phyloP scores from a whole-genome alignment of 2,797 vertebrate genomes.

The Ceyx erithaca region DNA sequence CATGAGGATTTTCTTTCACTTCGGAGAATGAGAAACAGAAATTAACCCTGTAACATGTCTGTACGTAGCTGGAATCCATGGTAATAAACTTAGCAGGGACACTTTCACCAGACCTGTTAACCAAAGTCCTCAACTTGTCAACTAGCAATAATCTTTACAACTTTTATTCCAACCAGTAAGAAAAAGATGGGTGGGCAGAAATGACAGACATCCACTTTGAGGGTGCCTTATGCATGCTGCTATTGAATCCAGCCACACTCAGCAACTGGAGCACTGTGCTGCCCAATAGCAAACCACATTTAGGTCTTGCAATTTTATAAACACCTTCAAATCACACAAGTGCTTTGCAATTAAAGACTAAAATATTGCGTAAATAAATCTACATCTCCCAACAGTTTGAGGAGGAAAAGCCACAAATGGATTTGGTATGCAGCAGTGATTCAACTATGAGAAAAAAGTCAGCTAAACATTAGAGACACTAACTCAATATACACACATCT shows the following conservation, averaged over 20 bases:
- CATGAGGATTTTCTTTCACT: background rate
- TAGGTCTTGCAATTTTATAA: background rate
- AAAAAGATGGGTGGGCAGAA: background rate
- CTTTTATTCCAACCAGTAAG: background rate
- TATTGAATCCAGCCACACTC: background rate
- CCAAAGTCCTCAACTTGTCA: background rate
- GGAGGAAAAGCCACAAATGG: background rate
- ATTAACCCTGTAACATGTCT: background rate
- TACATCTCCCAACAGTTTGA: background rate
- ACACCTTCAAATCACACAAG: slow-evolving; percentile 14
- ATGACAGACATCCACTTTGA: background rate
- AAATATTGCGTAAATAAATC: background rate
- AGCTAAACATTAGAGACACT: slow-evolving; percentile 34
- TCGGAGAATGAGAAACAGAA: background rate
- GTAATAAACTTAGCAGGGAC: background rate
- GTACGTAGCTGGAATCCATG: background rate
- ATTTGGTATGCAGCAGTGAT: slow-evolving; percentile 24
- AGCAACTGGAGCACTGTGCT: background rate
- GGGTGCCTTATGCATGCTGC: background rate
- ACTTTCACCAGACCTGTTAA: background rate
- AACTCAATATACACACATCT: slow-evolving; percentile 65
- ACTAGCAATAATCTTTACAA: background rate
- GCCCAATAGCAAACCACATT: background rate
- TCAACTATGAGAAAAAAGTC: slow-evolving; percentile 23
- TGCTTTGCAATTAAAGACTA: background rate